Percentiles rank a stretch among this genome's conserved stretches.
These are phyloP conservation scores for Phaethon lepturus DNA, from an alignment of 2,113 vertebrate genomes.

Conservation along the genomic window DNA sequence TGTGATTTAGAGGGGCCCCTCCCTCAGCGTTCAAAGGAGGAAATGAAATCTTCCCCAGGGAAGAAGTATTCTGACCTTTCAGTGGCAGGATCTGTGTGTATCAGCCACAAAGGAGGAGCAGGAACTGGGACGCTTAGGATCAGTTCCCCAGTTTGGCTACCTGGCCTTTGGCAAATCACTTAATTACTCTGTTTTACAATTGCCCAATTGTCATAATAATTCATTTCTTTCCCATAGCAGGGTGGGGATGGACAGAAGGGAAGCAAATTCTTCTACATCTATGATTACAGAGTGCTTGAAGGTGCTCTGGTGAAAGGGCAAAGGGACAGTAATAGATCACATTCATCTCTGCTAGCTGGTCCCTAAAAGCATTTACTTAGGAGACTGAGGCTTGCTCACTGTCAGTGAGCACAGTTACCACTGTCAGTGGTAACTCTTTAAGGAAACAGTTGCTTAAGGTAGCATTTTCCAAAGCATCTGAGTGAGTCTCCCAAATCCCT, in stretches of 20 bases:
- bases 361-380: not conserved
- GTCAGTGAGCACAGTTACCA: not conserved
- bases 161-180: constrained; percentile 53
- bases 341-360: not conserved
- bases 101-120: not conserved
- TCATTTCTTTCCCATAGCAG: constrained; percentile 43
- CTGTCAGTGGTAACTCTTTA: constrained; percentile 51
- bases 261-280: constrained; percentile 41
- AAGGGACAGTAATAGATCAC: not conserved
- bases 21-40: constrained; percentile 53
- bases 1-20: constrained; percentile 65
- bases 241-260: constrained; percentile 38
- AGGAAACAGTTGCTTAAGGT: constrained; percentile 54
- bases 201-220: constrained; percentile 51
- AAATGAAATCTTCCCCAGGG: constrained; percentile 62
- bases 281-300: constrained; percentile 18
- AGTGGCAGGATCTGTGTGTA: not conserved
- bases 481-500: not conserved
- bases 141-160: not conserved
- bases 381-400: not conserved
- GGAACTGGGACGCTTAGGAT: not conserved
- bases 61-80: constrained; percentile 37
- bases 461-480: not conserved
- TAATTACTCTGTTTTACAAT: constrained; percentile 34
- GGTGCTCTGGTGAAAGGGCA: constrained; percentile 18